Percentiles rank a stretch among this genome's conserved stretches.
These are phyloP conservation scores for Ectemnius lituratus DNA, from an alignment of 2,888 invertebrate genomes.

Conservation along the genomic window DNA sequence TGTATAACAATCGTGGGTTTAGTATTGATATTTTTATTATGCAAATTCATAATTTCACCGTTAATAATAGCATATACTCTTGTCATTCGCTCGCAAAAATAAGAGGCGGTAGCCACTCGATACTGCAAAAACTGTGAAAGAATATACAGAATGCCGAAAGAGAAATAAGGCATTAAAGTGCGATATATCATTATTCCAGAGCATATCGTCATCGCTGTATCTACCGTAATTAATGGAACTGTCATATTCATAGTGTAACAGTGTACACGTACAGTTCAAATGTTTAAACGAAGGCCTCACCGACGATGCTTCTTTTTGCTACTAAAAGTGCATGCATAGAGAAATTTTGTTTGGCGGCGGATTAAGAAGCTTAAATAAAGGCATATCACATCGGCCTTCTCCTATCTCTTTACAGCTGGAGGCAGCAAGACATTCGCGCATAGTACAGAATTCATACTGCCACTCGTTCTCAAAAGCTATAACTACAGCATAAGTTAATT, in stretches of 20 bases:
- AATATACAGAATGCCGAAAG: conserved; percentile 23
- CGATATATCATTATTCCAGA: conserved; percentile 33
- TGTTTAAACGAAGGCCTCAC: neutral
- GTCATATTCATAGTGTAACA: neutral
- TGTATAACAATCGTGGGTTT: conserved; percentile 23
- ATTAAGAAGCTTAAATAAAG: conserved; percentile 36
- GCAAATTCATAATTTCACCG: conserved; percentile 62
- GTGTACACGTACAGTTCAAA: neutral
- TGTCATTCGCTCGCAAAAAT: conserved; percentile 43
- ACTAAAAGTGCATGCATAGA: neutral
- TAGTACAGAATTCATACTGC: conserved; percentile 46
- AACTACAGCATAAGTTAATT: conserved; percentile 39
- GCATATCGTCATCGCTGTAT: conserved; percentile 32
- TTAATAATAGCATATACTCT: conserved; percentile 48
- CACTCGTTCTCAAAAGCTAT: conserved; percentile 39
- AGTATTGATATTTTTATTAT: conserved; percentile 61
- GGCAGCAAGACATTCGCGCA: conserved; percentile 46
- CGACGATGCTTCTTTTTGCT: neutral
- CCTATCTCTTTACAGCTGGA: conserved; percentile 33
- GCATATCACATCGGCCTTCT: conserved; percentile 21
- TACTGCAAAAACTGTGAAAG: conserved; percentile 32
- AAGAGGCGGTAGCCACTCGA: conserved; percentile 20
- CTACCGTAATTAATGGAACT: conserved; percentile 24
- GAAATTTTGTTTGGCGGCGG: conserved; percentile 19
- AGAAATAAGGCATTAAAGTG: conserved; percentile 27